phyloP scores from a whole-genome alignment of 2,113 vertebrate species.

The Anas platyrhynchos region DNA sequence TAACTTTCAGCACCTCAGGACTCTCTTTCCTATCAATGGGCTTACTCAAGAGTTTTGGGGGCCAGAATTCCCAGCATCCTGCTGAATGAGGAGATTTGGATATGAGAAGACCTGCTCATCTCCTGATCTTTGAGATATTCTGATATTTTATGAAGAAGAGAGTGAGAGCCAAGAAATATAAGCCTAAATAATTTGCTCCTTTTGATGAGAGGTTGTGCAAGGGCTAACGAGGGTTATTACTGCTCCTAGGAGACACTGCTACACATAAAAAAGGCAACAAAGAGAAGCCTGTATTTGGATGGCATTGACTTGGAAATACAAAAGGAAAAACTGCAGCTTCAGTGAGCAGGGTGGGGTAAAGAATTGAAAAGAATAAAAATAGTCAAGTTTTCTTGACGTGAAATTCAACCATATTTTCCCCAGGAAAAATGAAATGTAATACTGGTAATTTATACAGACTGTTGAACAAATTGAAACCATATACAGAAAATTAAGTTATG shows the following conservation, averaged over 20 bases:
- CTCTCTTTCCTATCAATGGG: neutral
- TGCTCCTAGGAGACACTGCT: neutral
- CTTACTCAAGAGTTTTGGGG: neutral
- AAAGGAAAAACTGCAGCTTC: conserved; percentile 62
- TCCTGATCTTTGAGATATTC: neutral
- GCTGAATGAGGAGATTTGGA: neutral
- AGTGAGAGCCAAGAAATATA: neutral
- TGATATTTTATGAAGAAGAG: neutral
- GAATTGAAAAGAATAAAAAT: conserved; percentile 45
- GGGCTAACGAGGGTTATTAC: neutral
- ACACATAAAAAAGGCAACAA: conserved; percentile 27
- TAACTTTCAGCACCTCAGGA: neutral
- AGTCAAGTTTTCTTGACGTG: conserved; percentile 11
- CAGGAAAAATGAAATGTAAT: conserved; percentile 52
- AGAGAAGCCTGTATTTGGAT: conserved; percentile 39
- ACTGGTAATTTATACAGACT: conserved; percentile 60
- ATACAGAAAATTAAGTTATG: conserved; percentile 53
- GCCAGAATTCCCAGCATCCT: neutral
- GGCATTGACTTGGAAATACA: conserved; percentile 60
- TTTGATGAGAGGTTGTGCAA: neutral
- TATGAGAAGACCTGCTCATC: neutral
- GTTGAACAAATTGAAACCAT: conserved; percentile 70
- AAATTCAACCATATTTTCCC: conserved; percentile 62
- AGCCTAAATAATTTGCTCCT: neutral
- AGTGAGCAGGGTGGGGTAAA: conserved; percentile 44